These are phyloP conservation scores for Plagodis pulveraria DNA, from an alignment of 2,888 invertebrate species.

Conservation along the genomic window DNA sequence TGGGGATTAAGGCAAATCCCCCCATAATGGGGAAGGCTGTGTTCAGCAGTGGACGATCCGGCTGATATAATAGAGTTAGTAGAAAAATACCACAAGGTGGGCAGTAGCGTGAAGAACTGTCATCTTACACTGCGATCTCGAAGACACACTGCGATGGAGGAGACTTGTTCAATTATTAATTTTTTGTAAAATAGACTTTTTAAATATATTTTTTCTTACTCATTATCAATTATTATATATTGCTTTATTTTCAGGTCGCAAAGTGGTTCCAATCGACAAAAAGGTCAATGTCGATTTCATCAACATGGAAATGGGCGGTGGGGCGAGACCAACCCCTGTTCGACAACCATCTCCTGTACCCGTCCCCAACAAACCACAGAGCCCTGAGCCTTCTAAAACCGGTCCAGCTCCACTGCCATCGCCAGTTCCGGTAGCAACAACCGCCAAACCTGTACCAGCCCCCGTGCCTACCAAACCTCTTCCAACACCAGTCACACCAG, in stretches of 20 bases:
- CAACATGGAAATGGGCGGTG: constrained; percentile 75
- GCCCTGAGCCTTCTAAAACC: constrained; percentile 15
- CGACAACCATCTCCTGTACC: constrained; percentile 37
- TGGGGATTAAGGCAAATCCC: too few species aligned
- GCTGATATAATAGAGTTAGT: too few species aligned
- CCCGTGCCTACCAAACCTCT: constrained; percentile 26
- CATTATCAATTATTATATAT: constrained; percentile 5
- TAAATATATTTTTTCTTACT: too few species aligned
- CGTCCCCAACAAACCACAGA: constrained; percentile 36
- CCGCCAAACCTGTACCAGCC: constrained; percentile 39
- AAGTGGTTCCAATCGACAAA: constrained; percentile 65
- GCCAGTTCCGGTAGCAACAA: constrained; percentile 32
- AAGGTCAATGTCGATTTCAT: constrained; percentile 77
- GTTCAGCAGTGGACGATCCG: too few species aligned
- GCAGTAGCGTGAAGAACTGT: too few species aligned
- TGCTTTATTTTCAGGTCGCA: constrained; percentile 59
- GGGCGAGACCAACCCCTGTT: constrained; percentile 38
- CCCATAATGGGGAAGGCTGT: too few species aligned
- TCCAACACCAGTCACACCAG: constrained; percentile 32
- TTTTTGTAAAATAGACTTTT: too few species aligned
- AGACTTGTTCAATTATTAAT: too few species aligned
- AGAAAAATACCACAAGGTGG: too few species aligned
- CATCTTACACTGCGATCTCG: too few species aligned
- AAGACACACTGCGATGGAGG: too few species aligned
- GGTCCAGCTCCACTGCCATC: constrained; percentile 13